Percentiles rank a stretch among this genome's conserved stretches.
phyloP scores from a whole-genome alignment of 2,797 vertebrate genomes.

The Phalanger gymnotis region DNA sequence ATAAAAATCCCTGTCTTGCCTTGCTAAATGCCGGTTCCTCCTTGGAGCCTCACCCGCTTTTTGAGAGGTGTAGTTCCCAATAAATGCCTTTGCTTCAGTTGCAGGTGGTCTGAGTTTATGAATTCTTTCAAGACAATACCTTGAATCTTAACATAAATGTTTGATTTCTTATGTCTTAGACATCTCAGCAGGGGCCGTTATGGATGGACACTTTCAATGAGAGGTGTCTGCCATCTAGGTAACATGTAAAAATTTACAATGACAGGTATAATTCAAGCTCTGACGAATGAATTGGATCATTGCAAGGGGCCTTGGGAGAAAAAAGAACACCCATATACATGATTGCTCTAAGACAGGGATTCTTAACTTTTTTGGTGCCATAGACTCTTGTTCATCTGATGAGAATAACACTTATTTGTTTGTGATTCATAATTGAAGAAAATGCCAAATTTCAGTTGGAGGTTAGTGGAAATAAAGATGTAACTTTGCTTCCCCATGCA shows the following conservation, averaged over 20 bases:
- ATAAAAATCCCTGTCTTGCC: too few species aligned
- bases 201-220: neutral
- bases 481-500: neutral
- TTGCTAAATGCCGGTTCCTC: too few species aligned
- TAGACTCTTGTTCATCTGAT: neutral
- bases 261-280: neutral
- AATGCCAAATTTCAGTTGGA: neutral
- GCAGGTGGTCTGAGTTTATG: too few species aligned
- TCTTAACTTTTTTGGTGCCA: neutral
- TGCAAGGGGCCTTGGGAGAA: neutral
- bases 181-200: neutral
- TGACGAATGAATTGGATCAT: neutral
- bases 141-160: neutral
- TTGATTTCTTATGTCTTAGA: neutral
- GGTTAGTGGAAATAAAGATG: neutral
- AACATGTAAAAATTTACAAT: neutral
- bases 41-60: too few species aligned
- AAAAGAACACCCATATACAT: neutral
- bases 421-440: neutral
- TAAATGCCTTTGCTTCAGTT: too few species aligned
- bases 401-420: neutral
- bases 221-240: neutral
- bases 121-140: too few species aligned
- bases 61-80: too few species aligned
- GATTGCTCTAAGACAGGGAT: neutral